A percentile compares a stretch with the other conserved stretches of the same genome.
phyloP scores from a whole-genome alignment of 2,113 vertebrate species.

The Hydrochoerus hydrochaeris region DNA sequence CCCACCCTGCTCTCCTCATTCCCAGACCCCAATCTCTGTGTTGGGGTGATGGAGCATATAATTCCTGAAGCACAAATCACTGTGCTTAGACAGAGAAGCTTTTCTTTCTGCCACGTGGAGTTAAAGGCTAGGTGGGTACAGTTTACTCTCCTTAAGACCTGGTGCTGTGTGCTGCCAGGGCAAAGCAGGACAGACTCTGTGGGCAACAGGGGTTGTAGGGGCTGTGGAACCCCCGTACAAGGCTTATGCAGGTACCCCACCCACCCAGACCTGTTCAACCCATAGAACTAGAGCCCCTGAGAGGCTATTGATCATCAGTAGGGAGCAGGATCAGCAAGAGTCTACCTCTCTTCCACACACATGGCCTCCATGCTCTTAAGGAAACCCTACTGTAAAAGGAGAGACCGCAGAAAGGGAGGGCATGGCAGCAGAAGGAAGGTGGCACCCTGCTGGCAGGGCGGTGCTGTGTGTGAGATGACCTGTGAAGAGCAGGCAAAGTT shows the following conservation, averaged over 20 bases:
- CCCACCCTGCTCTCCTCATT: background rate
- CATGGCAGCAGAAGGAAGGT: accelerated
- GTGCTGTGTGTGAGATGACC: background rate
- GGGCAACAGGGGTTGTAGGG: background rate
- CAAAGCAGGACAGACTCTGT: background rate
- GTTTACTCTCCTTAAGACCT: background rate
- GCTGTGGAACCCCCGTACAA: background rate
- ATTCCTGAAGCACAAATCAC: background rate
- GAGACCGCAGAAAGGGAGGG: background rate
- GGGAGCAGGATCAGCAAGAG: background rate
- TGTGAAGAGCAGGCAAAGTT: background rate
- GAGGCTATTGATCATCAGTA: background rate
- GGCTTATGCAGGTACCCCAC: background rate
- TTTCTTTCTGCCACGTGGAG: background rate
- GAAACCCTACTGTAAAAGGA: background rate
- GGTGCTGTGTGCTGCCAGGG: background rate
- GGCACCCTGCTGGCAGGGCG: accelerated
- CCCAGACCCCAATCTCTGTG: background rate
- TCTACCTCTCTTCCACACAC: background rate
- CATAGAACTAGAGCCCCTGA: background rate
- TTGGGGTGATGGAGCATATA: too few relatives aligned
- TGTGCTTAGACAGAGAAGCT: background rate
- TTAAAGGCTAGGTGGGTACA: background rate
- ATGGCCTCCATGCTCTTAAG: background rate
- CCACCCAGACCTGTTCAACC: background rate